Conservation (phyloP, 2,797 vertebrate species). For the Nothura maculosa region DNA sequence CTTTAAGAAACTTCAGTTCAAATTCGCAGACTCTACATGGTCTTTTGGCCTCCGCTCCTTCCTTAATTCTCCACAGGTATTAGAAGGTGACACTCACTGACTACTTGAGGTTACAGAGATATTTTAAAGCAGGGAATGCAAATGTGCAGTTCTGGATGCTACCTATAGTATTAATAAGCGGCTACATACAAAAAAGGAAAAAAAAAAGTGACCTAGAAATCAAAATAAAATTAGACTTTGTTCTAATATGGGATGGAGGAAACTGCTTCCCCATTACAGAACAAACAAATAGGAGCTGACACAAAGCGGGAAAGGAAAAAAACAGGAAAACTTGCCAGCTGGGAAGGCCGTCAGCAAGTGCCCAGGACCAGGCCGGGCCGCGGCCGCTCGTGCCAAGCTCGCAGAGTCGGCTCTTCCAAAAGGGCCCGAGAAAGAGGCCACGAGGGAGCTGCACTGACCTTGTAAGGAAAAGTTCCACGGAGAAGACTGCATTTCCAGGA, state of each 20-base stretch:
- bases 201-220: not conserved
- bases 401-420: slow-evolving; percentile 32
- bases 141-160: not conserved
- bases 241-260: not conserved
- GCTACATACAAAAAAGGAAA: too few relatives aligned
- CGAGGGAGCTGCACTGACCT: slow-evolving; percentile 56
- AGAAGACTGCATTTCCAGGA: slow-evolving; percentile 29
- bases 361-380: not conserved
- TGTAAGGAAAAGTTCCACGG: slow-evolving; percentile 62
- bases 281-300: slow-evolving; percentile 29
- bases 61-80: not conserved
- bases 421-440: not conserved
- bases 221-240: slow-evolving; percentile 18
- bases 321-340: slow-evolving; percentile 54
- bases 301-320: slow-evolving; percentile 45
- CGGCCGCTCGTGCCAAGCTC: slow-evolving; percentile 32
- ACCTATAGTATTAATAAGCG: not conserved
- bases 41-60: not conserved
- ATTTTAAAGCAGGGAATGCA: not conserved
- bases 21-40: not conserved
- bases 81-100: not conserved
- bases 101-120: not conserved
- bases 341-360: not conserved
- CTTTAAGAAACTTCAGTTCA: not conserved
- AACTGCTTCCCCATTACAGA: not conserved